A percentile compares a stretch with the other conserved stretches of the same genome.
These are phyloP conservation scores for Mythimna ferrago DNA, from an alignment of 2,888 invertebrate species.

Conservation along the genomic window DNA sequence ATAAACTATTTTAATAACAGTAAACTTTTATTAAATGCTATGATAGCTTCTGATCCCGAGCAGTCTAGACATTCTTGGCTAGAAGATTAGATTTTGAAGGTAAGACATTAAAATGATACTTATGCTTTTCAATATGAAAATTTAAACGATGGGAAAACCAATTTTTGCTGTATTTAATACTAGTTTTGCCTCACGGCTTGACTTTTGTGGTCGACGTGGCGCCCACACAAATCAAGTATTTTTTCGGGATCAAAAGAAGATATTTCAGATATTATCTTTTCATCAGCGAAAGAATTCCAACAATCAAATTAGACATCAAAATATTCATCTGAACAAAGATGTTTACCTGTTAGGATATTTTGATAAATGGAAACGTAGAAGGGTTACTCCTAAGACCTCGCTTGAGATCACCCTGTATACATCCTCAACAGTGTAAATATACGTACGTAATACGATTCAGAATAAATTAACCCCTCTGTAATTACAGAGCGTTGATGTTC, in stretches of 20 bases:
- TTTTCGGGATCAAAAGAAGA: background rate
- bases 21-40: slow-evolving; percentile 15
- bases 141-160: background rate
- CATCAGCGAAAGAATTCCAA: background rate
- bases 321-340: background rate
- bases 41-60: slow-evolving; percentile 4
- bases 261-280: background rate
- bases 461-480: slow-evolving; percentile 35
- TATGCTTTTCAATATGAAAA: background rate
- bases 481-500: slow-evolving; percentile 24
- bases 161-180: background rate
- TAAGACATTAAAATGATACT: slow-evolving; percentile 2
- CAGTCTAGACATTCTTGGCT: slow-evolving; percentile 24
- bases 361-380: background rate
- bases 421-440: slow-evolving; percentile 11
- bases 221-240: background rate
- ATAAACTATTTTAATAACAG: slow-evolving; percentile 33
- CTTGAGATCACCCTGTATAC: slow-evolving; percentile 8
- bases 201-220: too few relatives aligned
- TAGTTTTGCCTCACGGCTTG: too few relatives aligned
- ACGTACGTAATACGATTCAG: slow-evolving; percentile 23
- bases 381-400: background rate
- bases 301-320: background rate
- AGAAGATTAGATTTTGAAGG: background rate
- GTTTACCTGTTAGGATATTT: background rate